These are phyloP conservation scores for Solenopsis fugax DNA, from an alignment of 1,140 invertebrate species.

Conservation along the genomic window DNA sequence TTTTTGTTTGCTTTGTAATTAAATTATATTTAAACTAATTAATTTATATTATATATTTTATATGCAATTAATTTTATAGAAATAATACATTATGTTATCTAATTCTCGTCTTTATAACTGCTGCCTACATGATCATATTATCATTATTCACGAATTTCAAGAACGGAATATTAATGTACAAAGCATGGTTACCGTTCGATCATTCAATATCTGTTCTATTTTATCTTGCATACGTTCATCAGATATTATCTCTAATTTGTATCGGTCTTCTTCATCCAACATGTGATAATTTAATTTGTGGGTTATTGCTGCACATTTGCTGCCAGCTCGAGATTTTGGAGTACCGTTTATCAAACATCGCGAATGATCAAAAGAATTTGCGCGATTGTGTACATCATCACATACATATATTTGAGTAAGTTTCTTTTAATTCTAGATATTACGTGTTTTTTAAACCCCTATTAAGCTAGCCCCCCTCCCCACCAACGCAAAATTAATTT, in stretches of 20 bases:
- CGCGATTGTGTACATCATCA: slow-evolving; percentile 34
- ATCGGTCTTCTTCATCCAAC: slow-evolving; percentile 48
- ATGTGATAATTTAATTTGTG: slow-evolving; percentile 61
- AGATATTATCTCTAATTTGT: slow-evolving; percentile 6
- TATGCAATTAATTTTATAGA: slow-evolving; percentile 40
- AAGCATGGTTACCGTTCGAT: slow-evolving; percentile 65
- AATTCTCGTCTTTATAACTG: slow-evolving; percentile 47
- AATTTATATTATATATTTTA: neutral
- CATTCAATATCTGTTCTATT: neutral
- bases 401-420: slow-evolving; percentile 51
- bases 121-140: neutral
- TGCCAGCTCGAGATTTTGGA: slow-evolving; percentile 66
- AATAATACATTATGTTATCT: slow-evolving; percentile 48
- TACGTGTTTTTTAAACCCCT: neutral
- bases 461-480: too few species aligned
- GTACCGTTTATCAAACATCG: slow-evolving; percentile 12
- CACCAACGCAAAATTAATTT: too few species aligned
- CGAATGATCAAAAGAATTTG: slow-evolving; percentile 1
- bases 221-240: slow-evolving; percentile 51
- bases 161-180: neutral
- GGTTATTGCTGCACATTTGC: slow-evolving; percentile 66
- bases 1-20: neutral
- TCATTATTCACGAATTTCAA: slow-evolving; percentile 12
- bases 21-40: neutral
- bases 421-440: neutral